phyloP scores from a whole-genome alignment of 2,888 invertebrate species.

The Chouioia cunea region DNA sequence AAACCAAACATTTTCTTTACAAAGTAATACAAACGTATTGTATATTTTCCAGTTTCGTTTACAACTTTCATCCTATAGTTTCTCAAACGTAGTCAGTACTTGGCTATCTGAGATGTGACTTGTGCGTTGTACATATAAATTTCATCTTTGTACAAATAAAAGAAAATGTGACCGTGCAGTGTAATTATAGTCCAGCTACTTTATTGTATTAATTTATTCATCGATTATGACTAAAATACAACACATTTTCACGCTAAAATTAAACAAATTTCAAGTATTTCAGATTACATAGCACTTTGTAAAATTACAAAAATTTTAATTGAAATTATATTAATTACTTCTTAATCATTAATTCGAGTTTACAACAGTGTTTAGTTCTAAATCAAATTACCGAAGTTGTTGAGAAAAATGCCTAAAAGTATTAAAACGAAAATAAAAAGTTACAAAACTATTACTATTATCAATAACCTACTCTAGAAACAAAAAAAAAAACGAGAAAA shows the following conservation, averaged over 20 bases:
- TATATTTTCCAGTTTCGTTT: too few relatives aligned
- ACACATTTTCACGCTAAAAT: too few relatives aligned
- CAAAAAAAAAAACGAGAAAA: slow-evolving; percentile 19
- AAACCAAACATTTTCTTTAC: slow-evolving; percentile 1
- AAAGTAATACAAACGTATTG: slow-evolving; percentile 16
- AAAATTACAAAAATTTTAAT: too few relatives aligned
- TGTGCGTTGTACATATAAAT: slow-evolving; percentile 34
- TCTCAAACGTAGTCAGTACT: too few relatives aligned
- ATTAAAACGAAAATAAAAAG: slow-evolving; percentile 35
- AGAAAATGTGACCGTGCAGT: slow-evolving; percentile 8
- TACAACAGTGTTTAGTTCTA: slow-evolving; percentile 20
- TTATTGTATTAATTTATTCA: too few relatives aligned
- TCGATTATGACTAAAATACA: too few relatives aligned
- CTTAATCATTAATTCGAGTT: slow-evolving; percentile 4
- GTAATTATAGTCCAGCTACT: neutral
- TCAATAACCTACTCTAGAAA: slow-evolving; percentile 35
- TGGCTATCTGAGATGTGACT: slow-evolving; percentile 23
- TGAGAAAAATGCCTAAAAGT: slow-evolving; percentile 36
- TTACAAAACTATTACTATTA: slow-evolving; percentile 35
- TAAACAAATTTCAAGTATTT: too few relatives aligned
- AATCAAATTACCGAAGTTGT: slow-evolving; percentile 25
- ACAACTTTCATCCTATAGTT: too few relatives aligned
- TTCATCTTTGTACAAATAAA: slow-evolving; percentile 32
- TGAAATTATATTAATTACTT: too few relatives aligned
- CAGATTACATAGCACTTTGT: too few relatives aligned